These are phyloP conservation scores for Pandion haliaetus DNA, from an alignment of 2,113 vertebrate species.

Conservation along the genomic window DNA sequence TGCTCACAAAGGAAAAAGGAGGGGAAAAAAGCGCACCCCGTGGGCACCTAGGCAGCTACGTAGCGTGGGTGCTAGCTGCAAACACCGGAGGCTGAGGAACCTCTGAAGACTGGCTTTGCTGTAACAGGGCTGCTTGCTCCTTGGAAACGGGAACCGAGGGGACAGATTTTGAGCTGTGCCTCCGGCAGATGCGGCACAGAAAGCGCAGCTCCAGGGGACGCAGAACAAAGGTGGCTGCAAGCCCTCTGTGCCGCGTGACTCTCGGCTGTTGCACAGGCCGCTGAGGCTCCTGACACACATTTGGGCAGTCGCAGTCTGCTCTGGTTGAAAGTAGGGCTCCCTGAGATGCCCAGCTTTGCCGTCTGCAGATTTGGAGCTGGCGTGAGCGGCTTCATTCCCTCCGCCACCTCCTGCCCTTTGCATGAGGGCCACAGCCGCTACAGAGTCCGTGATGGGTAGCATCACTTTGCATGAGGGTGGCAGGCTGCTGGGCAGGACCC, in stretches of 20 bases:
- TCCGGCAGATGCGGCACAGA: not conserved
- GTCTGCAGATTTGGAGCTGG: not conserved
- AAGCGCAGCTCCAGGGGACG: not conserved
- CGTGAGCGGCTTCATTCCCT: not conserved
- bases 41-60: accelerated
- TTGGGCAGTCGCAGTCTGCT: not conserved
- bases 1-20: not conserved
- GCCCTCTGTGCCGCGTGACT: accelerated
- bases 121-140: not conserved
- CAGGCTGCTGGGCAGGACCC: not conserved
- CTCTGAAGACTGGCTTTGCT: not conserved
- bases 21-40: accelerated
- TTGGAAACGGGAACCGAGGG: not conserved
- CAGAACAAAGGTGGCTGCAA: not conserved
- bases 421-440: accelerated
- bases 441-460: not conserved
- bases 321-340: not conserved
- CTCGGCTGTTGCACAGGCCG: accelerated
- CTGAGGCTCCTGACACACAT: not conserved
- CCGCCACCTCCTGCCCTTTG: accelerated
- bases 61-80: not conserved
- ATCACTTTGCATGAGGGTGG: accelerated
- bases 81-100: not conserved
- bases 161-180: not conserved
- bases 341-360: not conserved